phyloP scores from a whole-genome alignment of 2,888 invertebrate genomes.

The Rhamphomyia laevipes region DNA sequence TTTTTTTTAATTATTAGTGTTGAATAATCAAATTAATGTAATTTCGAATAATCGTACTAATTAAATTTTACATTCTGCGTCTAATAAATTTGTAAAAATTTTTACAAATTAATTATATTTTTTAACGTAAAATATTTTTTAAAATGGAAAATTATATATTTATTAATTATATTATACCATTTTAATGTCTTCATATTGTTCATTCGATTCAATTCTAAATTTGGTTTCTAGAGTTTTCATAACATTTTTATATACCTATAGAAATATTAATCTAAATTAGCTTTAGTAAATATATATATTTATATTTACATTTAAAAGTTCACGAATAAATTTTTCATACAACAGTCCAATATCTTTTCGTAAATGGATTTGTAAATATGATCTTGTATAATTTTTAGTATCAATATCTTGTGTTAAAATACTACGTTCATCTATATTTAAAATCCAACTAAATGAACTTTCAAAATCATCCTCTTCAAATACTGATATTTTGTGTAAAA shows the following conservation, averaged over 20 bases:
- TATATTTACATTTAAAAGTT: conserved; percentile 15
- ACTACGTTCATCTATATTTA: conserved; percentile 24
- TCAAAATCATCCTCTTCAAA: conserved; percentile 17
- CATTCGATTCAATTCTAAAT: not conserved
- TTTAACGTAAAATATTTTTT: too few species aligned
- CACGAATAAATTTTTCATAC: conserved; percentile 19
- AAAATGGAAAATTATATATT: too few species aligned
- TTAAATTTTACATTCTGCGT: too few species aligned
- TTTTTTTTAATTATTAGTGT: too few species aligned
- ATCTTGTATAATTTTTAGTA: conserved; percentile 19
- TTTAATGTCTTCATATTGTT: not conserved
- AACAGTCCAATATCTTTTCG: conserved; percentile 17
- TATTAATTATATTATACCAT: not conserved
- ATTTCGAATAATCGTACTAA: too few species aligned
- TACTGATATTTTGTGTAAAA: conserved; percentile 18
- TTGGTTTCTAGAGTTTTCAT: not conserved
- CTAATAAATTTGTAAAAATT: too few species aligned
- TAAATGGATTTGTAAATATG: conserved; percentile 7
- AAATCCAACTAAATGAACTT: conserved; percentile 22
- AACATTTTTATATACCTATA: not conserved
- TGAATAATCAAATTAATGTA: too few species aligned
- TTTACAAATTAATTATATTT: too few species aligned
- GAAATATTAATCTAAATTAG: not conserved
- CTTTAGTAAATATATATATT: not conserved
- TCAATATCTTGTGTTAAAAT: conserved; percentile 24